phyloP scores from a whole-genome alignment of 2,888 invertebrate genomes.

The Ennomos quercinarius region DNA sequence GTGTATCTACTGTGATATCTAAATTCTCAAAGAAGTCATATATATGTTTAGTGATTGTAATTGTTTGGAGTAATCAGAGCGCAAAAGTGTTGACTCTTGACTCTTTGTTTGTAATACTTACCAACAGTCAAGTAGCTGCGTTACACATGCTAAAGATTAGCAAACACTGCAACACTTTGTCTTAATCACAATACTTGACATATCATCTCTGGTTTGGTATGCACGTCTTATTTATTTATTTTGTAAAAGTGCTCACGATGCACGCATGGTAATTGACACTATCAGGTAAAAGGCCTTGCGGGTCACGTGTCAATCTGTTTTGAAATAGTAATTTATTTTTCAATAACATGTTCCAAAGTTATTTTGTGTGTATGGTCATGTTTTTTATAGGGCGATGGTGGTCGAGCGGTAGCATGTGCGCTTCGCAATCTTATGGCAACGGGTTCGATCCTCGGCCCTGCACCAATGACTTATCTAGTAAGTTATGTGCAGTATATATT shows the following conservation, averaged over 20 bases:
- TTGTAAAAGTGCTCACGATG: not conserved
- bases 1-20: slow-evolving; percentile 1
- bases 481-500: no score
- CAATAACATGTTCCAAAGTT: slow-evolving; percentile 5
- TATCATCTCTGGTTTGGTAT: no score
- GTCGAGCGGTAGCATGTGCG: no score
- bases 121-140: slow-evolving; percentile 13
- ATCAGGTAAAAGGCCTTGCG: slow-evolving; percentile 18
- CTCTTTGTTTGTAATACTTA: slow-evolving; percentile 32
- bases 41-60: slow-evolving; percentile 34
- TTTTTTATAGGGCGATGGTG: no score
- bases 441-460: no score
- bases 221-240: not conserved
- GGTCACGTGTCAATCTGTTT: slow-evolving; percentile 30
- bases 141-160: not conserved
- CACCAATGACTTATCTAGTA: no score
- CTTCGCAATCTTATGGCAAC: no score
- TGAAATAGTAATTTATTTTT: slow-evolving; percentile 24
- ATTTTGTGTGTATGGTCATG: no score
- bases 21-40: slow-evolving; percentile 21
- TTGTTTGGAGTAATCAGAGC: slow-evolving; percentile 43
- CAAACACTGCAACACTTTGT: slow-evolving; percentile 1
- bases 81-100: slow-evolving; percentile 33
- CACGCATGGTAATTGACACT: not conserved
- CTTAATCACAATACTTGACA: not conserved